A percentile compares a stretch with the other conserved stretches of the same genome.
Evolutionary conservation across 2,888 invertebrate genomes (phyloP).

Genomic region (Drosophila trichaetosa): DNA sequence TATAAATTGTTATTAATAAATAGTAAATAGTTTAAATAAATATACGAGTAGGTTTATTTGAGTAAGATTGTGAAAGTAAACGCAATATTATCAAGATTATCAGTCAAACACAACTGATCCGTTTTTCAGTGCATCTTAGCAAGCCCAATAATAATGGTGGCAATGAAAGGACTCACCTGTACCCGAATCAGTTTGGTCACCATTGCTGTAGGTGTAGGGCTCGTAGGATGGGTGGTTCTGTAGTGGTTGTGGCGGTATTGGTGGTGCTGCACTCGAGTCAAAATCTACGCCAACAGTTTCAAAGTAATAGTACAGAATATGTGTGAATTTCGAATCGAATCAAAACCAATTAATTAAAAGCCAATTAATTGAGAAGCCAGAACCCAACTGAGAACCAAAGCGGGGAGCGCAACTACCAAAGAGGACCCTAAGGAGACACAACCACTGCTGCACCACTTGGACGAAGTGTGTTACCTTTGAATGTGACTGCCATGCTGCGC

Average conservation of each 20-base stretch:
- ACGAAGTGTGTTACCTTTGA: slow-evolving; percentile 77
- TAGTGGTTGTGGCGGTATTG: slow-evolving; percentile 87
- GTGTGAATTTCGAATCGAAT: slow-evolving; percentile 52
- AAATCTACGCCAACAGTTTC: slow-evolving; percentile 76
- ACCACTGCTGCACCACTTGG: slow-evolving; percentile 42
- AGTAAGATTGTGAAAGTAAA: not conserved
- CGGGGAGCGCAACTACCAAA: slow-evolving; percentile 3
- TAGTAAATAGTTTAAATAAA: not conserved
- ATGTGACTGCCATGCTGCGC: slow-evolving; percentile 81
- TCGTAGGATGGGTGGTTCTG: slow-evolving; percentile 85
- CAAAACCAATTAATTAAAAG: slow-evolving; percentile 49
- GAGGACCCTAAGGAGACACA: slow-evolving; percentile 23
- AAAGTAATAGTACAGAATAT: slow-evolving; percentile 40
- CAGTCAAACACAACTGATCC: not conserved
- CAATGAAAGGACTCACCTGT: slow-evolving; percentile 46
- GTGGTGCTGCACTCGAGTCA: slow-evolving; percentile 79
- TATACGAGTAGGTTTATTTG: not conserved
- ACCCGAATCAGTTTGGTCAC: slow-evolving; percentile 43
- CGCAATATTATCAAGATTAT: not conserved
- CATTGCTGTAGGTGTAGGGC: slow-evolving; percentile 80
- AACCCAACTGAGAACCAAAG: slow-evolving; percentile 29
- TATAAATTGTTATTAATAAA: no score
- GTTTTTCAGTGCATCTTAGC: slow-evolving; percentile 4
- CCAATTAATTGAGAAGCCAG: not conserved
- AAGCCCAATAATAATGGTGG: not conserved